Evolutionary conservation across 2,888 invertebrate genomes (phyloP).

Genomic region (Bhutanitis thaidina): DNA sequence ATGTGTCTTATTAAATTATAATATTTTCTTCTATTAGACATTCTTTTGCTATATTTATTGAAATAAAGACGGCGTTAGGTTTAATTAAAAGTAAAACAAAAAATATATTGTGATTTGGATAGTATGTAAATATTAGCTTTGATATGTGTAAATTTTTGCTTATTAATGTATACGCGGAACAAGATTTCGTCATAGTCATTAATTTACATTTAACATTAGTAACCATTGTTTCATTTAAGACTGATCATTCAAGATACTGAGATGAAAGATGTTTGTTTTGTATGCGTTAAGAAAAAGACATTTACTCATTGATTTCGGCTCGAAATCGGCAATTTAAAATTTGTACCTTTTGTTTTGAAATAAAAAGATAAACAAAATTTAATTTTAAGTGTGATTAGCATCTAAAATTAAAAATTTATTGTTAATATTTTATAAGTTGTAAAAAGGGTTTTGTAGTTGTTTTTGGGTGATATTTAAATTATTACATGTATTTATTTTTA

Average conservation of each 20-base stretch:
- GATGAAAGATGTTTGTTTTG: slow-evolving; percentile 25
- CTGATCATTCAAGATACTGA: slow-evolving; percentile 54
- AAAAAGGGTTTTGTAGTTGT: background rate
- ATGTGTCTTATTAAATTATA: no score
- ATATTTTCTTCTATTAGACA: no score
- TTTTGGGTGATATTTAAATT: background rate
- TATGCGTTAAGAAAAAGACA: slow-evolving; percentile 14
- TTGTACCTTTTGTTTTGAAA: background rate
- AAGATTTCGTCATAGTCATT: background rate
- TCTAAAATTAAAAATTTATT: no score
- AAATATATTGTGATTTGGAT: no score
- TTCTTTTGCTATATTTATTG: slow-evolving; percentile 19
- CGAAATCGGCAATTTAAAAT: no score
- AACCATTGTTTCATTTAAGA: slow-evolving; percentile 58
- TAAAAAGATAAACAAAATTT: no score
- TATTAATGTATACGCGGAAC: background rate
- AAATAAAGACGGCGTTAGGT: no score
- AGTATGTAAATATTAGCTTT: no score
- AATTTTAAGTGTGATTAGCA: no score
- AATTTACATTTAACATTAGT: slow-evolving; percentile 19
- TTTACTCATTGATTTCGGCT: no score
- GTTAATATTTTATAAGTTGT: background rate
- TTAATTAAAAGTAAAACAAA: no score
- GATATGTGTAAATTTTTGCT: background rate
- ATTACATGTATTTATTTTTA: background rate